Evolutionary conservation across 2,797 vertebrate genomes (phyloP).

Genomic region (Lepilemur ruficaudatus): DNA sequence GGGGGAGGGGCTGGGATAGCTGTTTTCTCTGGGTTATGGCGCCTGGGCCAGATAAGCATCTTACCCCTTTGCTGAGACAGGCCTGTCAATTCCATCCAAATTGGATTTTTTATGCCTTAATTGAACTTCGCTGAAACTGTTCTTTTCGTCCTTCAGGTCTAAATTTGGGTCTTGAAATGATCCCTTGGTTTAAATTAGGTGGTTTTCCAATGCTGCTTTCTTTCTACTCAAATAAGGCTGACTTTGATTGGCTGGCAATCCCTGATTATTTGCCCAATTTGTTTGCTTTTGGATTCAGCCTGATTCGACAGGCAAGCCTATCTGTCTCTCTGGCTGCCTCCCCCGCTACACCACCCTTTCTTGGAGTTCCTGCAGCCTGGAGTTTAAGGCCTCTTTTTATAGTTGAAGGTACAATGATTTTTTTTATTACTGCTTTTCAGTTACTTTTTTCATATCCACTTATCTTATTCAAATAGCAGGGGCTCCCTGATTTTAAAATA

Average conservation of each 20-base stretch:
- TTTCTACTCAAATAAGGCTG: neutral
- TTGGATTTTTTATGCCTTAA: slow-evolving; percentile 51
- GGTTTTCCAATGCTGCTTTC: neutral
- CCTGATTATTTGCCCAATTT: neutral
- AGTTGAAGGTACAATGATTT: neutral
- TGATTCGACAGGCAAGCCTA: neutral
- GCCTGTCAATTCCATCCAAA: neutral
- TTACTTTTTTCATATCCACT: neutral
- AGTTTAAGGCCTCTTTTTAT: neutral
- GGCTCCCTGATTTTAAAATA: neutral
- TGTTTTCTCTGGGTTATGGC: neutral
- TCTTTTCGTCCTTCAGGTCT: slow-evolving; percentile 34
- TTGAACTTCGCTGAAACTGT: slow-evolving; percentile 44
- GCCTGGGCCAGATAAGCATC: neutral
- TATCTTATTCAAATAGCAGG: neutral
- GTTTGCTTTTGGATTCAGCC: neutral
- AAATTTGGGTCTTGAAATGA: slow-evolving; percentile 26
- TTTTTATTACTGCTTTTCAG: neutral
- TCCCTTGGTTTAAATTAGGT: neutral
- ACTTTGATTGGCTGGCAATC: neutral
- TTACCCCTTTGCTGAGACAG: neutral
- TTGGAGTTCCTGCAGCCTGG: neutral
- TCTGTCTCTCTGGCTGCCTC: neutral
- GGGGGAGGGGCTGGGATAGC: no score
- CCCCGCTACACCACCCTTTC: no score